phyloP scores from a whole-genome alignment of 1,140 invertebrate species.

The Telenomus remus region DNA sequence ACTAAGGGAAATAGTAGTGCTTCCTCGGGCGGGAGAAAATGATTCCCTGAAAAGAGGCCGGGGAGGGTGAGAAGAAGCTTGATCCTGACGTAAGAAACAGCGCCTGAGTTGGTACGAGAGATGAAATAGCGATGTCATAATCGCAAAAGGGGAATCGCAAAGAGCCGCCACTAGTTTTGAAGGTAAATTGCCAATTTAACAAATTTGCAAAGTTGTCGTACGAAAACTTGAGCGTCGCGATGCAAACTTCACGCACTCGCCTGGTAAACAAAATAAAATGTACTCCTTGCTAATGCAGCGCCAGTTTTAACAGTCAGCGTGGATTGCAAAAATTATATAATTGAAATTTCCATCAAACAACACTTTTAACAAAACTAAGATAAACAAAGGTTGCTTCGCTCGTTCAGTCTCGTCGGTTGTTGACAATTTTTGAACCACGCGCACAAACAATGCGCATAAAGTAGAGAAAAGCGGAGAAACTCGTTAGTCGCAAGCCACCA shows the following conservation, averaged over 20 bases:
- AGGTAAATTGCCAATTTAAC: slow-evolving; percentile 74
- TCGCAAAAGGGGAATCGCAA: slow-evolving; percentile 48
- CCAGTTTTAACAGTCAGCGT: slow-evolving; percentile 46
- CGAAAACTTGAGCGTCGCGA: slow-evolving; percentile 54
- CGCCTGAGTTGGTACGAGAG: slow-evolving; percentile 6
- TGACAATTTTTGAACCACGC: slow-evolving; percentile 1
- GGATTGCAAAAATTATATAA: neutral
- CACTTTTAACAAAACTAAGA: too few relatives aligned
- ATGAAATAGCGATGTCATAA: slow-evolving; percentile 45
- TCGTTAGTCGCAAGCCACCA: slow-evolving; percentile 50
- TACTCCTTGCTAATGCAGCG: slow-evolving; percentile 43
- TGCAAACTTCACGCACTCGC: slow-evolving; percentile 44
- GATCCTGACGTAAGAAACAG: slow-evolving; percentile 19
- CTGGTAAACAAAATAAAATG: slow-evolving; percentile 56
- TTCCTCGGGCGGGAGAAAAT: slow-evolving; percentile 29
- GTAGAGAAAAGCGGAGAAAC: slow-evolving; percentile 45
- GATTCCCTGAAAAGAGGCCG: slow-evolving; percentile 34
- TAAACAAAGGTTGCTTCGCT: too few relatives aligned
- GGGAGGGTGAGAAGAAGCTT: slow-evolving; percentile 25
- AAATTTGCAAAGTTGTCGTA: slow-evolving; percentile 71
- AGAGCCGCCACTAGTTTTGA: slow-evolving; percentile 67
- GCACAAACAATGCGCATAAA: slow-evolving; percentile 33
- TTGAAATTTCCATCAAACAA: too few relatives aligned
- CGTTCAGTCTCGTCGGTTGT: too few relatives aligned
- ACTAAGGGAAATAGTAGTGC: slow-evolving; percentile 38